phyloP scores from a whole-genome alignment of 2,113 vertebrate species.

The Rafetus swinhoei region DNA sequence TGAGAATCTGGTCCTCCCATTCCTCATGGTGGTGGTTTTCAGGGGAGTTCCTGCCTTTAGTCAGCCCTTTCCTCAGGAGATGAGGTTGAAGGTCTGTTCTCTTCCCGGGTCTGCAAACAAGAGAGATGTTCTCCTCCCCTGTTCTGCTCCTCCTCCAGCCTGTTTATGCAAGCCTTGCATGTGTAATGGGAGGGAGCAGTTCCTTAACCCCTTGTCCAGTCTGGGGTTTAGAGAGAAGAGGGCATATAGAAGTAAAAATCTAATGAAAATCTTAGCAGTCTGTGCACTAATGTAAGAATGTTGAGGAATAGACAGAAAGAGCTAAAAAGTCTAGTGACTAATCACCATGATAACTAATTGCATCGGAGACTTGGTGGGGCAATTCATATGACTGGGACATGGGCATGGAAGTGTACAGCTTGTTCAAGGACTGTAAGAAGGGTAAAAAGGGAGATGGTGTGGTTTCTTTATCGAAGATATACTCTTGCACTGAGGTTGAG shows the following conservation, averaged over 20 bases:
- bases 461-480: neutral
- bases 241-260: neutral
- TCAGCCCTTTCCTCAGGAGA: neutral
- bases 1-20: neutral
- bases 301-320: neutral
- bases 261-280: neutral
- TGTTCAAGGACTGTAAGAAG: neutral
- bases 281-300: neutral
- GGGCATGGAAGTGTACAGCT: neutral
- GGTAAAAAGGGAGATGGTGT: neutral
- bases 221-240: neutral
- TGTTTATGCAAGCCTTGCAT: neutral
- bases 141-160: neutral
- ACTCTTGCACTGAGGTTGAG: neutral
- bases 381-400: neutral
- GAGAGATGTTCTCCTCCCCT: neutral
- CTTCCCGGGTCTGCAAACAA: neutral
- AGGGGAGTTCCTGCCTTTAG: neutral
- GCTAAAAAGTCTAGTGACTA: neutral
- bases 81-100: neutral
- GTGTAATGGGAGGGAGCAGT: neutral
- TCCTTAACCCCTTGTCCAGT: neutral
- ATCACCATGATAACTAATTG: neutral
- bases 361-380: neutral
- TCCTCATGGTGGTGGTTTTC: neutral